Percentiles rank a stretch among this genome's conserved stretches.
Evolutionary conservation across 2,888 invertebrate species (phyloP).

Genomic region (Nebria brevicollis): DNA sequence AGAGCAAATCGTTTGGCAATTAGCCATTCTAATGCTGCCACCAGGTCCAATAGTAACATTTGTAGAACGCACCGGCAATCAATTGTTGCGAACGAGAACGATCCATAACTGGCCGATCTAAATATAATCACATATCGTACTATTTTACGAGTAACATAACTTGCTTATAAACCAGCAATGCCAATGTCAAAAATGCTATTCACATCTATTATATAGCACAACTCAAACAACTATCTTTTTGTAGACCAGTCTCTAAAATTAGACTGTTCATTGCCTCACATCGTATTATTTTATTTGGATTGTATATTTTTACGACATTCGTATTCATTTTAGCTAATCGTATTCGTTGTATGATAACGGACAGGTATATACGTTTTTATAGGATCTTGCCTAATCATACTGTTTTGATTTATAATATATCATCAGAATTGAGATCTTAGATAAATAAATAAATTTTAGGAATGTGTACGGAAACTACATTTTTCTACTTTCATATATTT

Average conservation of each 20-base stretch:
- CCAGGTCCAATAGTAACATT: neutral
- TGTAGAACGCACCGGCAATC: slow-evolving; percentile 6
- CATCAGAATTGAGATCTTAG: no score
- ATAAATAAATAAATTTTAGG: no score
- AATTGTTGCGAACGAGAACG: slow-evolving; percentile 16
- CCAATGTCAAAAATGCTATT: slow-evolving; percentile 35
- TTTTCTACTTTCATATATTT: no score
- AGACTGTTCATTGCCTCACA: slow-evolving; percentile 41
- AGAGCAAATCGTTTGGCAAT: neutral
- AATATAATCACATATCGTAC: slow-evolving; percentile 8
- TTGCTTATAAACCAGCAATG: slow-evolving; percentile 17
- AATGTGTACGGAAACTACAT: no score
- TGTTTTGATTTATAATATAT: no score
- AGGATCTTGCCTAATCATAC: no score
- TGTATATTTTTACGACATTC: slow-evolving; percentile 24
- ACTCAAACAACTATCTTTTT: neutral
- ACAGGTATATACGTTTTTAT: no score
- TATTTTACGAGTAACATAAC: slow-evolving; percentile 4
- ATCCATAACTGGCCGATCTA: slow-evolving; percentile 3
- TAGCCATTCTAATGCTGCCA: neutral
- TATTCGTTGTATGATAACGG: no score
- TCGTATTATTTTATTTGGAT: slow-evolving; percentile 26
- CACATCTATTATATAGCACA: neutral
- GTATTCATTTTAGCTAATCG: neutral
- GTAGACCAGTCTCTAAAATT: slow-evolving; percentile 21